Conservation (phyloP, 2,888 invertebrate genomes). For the Graphium colonna region DNA sequence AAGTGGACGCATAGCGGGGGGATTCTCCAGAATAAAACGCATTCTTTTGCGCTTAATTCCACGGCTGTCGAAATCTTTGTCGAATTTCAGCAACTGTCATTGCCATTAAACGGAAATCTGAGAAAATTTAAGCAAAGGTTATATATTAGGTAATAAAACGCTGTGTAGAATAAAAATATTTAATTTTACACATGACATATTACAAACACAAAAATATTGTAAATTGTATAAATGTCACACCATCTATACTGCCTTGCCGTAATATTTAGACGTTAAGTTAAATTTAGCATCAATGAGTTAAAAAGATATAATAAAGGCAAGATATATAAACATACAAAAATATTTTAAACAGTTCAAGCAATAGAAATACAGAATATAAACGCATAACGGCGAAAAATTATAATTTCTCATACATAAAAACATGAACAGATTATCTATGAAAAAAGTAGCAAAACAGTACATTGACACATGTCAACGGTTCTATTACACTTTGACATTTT, state of each 20-base stretch:
- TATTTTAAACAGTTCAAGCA: neutral
- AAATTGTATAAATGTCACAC: conserved; percentile 1
- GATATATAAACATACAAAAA: neutral
- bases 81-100: too few species aligned
- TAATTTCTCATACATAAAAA: neutral
- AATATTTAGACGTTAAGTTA: neutral
- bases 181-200: conserved; percentile 6
- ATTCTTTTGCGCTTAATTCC: too few species aligned
- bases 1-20: too few species aligned
- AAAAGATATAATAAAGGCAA: neutral
- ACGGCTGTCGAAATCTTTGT: too few species aligned
- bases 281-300: conserved; percentile 2
- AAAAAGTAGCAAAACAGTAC: neutral
- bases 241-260: neutral
- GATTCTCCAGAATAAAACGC: too few species aligned
- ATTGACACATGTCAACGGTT: too few species aligned
- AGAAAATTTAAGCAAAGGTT: too few species aligned
- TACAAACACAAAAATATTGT: neutral
- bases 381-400: too few species aligned
- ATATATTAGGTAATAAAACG: too few species aligned
- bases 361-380: too few species aligned
- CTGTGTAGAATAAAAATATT: neutral
- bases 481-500: too few species aligned
- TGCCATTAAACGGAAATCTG: too few species aligned
- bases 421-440: neutral